Percentiles rank a stretch among this genome's conserved stretches.
Conservation (phyloP, 2,888 invertebrate species). For the Peribatodes rhomboidaria region DNA sequence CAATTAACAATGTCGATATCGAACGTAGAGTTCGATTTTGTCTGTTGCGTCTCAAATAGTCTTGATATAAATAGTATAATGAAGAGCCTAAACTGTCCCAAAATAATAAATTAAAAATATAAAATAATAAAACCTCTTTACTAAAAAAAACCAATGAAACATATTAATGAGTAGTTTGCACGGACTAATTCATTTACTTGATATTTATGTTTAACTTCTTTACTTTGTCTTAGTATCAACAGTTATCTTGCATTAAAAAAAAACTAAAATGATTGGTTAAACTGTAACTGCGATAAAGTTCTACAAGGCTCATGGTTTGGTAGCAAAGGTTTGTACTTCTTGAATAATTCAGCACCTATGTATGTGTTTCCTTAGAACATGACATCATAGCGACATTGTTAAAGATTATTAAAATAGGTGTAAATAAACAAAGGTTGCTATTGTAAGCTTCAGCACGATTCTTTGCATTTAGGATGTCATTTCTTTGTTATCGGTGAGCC, state of each 20-base stretch:
- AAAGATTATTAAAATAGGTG: constrained; percentile 34
- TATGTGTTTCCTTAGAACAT: constrained; percentile 50
- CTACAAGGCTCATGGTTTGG: neutral
- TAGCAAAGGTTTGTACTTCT: constrained; percentile 32
- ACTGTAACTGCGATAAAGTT: constrained; percentile 10
- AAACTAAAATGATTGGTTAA: neutral
- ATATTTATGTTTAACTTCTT: neutral
- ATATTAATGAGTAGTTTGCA: too few species aligned
- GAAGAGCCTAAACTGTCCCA: too few species aligned
- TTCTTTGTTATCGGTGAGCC: constrained; percentile 37
- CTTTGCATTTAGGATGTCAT: constrained; percentile 23
- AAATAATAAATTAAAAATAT: too few species aligned
- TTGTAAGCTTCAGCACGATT: too few species aligned
- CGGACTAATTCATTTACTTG: neutral
- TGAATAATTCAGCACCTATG: constrained; percentile 53
- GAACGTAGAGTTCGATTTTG: too few species aligned
- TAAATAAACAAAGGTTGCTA: constrained; percentile 29
- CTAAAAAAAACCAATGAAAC: too few species aligned
- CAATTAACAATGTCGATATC: too few species aligned
- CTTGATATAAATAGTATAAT: too few species aligned
- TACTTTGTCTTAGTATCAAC: neutral
- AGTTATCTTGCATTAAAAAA: too few species aligned
- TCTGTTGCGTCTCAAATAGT: too few species aligned
- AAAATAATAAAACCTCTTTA: too few species aligned
- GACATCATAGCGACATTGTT: constrained; percentile 42